phyloP scores from a whole-genome alignment of 2,113 vertebrate species.

The Chiloscyllium plagiosum region DNA sequence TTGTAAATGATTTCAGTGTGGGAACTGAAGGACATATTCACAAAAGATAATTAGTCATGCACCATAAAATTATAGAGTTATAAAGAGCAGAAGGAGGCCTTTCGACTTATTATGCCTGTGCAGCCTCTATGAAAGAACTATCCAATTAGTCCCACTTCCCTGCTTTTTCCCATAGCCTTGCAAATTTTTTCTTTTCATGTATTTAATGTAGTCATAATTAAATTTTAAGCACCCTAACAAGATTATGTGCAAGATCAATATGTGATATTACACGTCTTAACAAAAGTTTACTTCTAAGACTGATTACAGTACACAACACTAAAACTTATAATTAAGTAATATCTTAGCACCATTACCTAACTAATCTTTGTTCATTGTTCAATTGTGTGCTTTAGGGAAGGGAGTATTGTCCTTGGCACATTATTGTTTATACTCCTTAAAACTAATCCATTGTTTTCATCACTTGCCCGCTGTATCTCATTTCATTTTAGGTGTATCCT shows the following conservation, averaged over 20 bases:
- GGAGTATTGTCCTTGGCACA: neutral
- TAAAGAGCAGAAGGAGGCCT: neutral
- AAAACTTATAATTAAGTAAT: neutral
- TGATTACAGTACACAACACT: neutral
- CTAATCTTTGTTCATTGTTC: neutral
- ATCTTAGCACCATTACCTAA: neutral
- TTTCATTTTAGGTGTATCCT: neutral
- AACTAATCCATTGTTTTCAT: neutral
- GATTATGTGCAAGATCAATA: neutral
- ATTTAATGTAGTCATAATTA: neutral
- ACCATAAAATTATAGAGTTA: neutral
- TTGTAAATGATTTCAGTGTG: slow-evolving; percentile 10
- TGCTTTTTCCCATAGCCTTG: neutral
- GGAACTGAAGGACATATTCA: neutral
- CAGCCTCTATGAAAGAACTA: neutral
- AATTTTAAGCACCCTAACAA: neutral
- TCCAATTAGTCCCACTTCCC: neutral
- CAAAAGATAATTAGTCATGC: neutral
- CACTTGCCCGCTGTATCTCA: neutral
- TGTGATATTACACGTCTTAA: neutral
- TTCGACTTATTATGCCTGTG: neutral
- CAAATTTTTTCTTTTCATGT: neutral
- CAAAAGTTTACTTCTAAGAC: neutral
- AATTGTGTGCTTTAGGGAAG: neutral
- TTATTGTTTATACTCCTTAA: neutral